These are phyloP conservation scores for Murina feae DNA, from an alignment of 2,113 vertebrate species.

Conservation along the genomic window DNA sequence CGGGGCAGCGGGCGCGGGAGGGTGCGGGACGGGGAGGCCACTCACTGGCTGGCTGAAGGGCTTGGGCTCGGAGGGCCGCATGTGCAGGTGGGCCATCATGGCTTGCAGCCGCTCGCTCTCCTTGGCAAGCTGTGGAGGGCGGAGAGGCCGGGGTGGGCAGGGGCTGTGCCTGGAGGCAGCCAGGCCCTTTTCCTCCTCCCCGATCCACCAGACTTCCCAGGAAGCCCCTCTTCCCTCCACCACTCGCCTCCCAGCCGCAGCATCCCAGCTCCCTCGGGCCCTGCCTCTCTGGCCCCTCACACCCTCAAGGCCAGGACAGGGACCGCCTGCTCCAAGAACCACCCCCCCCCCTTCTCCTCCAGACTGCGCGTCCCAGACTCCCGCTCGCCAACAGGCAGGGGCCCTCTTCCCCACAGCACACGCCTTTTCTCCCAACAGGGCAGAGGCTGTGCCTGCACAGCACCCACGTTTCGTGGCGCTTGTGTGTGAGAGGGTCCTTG, in stretches of 20 bases:
- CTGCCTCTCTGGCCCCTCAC: background rate
- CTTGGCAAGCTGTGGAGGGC: slow-evolving; percentile 89
- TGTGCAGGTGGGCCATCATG: slow-evolving; percentile 99
- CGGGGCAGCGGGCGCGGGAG: background rate
- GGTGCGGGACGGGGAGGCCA: background rate
- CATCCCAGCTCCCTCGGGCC: background rate
- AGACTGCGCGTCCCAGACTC: background rate
- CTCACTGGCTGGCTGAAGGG: slow-evolving; percentile 97
- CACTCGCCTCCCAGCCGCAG: background rate
- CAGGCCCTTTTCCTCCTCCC: background rate
- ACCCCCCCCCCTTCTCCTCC: background rate
- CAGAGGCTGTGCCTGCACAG: background rate
- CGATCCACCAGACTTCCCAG: background rate
- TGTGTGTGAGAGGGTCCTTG: background rate
- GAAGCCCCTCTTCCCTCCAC: background rate
- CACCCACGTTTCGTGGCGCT: background rate
- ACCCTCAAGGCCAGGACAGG: background rate
- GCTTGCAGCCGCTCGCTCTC: slow-evolving; percentile 98
- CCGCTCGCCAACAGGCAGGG: background rate
- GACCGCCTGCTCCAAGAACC: background rate
- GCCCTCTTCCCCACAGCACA: background rate
- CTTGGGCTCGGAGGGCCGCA: slow-evolving; percentile 99
- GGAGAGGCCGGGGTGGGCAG: background rate
- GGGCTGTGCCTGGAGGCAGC: background rate
- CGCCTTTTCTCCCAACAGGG: background rate